Base-by-base conservation (phyloP, 37 sponge, comb jelly and placozoan genomes). In the Chondrilla cf. caribensis region DNA sequence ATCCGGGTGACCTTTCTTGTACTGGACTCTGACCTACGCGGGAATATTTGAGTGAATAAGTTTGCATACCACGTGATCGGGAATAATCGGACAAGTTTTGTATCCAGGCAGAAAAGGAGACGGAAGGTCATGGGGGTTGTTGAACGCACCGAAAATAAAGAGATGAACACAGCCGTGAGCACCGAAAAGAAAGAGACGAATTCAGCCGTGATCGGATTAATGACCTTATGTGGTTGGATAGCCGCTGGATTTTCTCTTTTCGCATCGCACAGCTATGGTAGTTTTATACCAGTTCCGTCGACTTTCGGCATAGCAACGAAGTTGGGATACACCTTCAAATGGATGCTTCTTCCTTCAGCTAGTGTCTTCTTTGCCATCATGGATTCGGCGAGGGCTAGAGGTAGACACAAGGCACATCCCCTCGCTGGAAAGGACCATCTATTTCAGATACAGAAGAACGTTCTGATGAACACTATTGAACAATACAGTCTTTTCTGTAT, bases 391-490 rank as follows among this genome's bases (percentile, higher is more conserved):
- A 32, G 21, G 15, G 82, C 78, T 68, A 76, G 88, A 58, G 38
- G 32, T 0, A 26, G 0, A 15, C 26, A 55, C 8, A 59, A 40
- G 9, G 79, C 85, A 0, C 76, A 84, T 35, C 91, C 88, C 17
- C 72, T 91, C 35, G 31, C 79, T 18, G 85, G 83, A 26, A 87
- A 84, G 25, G 88, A 91, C 29, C 68, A 81, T 18, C 25, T 84
- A 7, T 21, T 87, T 28, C 58, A 80, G 35, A 1, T 76, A 42
- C 37, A 80, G 55, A 87, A 87, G 79, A 87, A 87, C 35, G 25
- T 84, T 25, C 79, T 84, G 19, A 28, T 37, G 32, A 91, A 91
- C 73, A 87, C 91, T 19, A 28, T 87, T 26, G 91, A 91, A 42
- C 91, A 91, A 70, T 42, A 51, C 8, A 6, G 60, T 15, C 22